Percentiles rank a stretch among this genome's conserved stretches.
Evolutionary conservation across 2,113 vertebrate species (phyloP).

Genomic region (Polypterus senegalus): DNA sequence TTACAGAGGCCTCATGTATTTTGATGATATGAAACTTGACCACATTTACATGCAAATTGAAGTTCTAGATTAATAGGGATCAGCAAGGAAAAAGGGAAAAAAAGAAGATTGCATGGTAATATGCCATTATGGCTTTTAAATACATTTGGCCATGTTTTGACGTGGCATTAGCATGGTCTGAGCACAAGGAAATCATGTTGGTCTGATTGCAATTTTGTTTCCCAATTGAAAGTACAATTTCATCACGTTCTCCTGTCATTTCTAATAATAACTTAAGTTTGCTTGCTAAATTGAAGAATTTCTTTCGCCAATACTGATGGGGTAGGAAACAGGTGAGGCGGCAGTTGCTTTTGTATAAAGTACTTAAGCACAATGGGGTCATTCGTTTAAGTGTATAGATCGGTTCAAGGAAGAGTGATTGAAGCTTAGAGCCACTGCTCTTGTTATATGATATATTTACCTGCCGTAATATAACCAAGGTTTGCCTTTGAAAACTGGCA

Average conservation of each 20-base stretch:
- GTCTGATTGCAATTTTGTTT: slow-evolving; percentile 99
- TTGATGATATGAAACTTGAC: slow-evolving; percentile 99
- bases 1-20: slow-evolving; percentile 79
- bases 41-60: slow-evolving; percentile 99
- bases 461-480: too few species aligned
- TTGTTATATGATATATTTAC: too few species aligned
- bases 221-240: slow-evolving; percentile 98
- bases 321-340: slow-evolving; percentile 56
- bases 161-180: slow-evolving; percentile 82
- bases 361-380: slow-evolving; percentile 2
- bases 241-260: slow-evolving; percentile 98
- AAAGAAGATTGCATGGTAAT: slow-evolving; percentile 85
- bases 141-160: slow-evolving; percentile 93
- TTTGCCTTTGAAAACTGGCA: slow-evolving; percentile 50
- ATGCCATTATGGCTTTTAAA: slow-evolving; percentile 97
- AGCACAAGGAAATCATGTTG: slow-evolving; percentile 91
- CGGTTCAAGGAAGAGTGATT: too few species aligned
- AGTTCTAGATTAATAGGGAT: slow-evolving; percentile 97
- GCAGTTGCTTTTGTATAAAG: slow-evolving; percentile 37
- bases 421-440: too few species aligned
- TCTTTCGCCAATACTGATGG: slow-evolving; percentile 42
- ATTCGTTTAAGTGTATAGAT: too few species aligned
- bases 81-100: slow-evolving; percentile 44
- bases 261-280: slow-evolving; percentile 93
- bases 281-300: slow-evolving; percentile 83